Base-by-base conservation (phyloP, 1,140 invertebrate genomes). In the Sycophaga agraensis region DNA sequence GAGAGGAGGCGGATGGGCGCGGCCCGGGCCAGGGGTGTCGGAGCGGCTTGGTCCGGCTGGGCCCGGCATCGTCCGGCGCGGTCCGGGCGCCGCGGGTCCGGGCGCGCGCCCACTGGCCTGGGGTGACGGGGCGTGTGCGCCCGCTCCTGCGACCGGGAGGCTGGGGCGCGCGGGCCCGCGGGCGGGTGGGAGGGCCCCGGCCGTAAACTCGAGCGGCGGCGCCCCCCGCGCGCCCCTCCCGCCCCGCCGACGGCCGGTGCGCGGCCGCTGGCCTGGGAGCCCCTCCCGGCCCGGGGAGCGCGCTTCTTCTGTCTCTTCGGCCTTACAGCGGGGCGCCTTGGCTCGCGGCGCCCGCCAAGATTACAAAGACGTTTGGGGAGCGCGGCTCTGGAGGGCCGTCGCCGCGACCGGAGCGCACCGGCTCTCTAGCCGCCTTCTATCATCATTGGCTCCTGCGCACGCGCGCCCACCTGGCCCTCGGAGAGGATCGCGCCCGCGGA, bases 301-400 rank as follows among this genome's bases (percentile, higher is more conserved):
- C 56, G 12, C 34, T 37, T 56, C 72, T 76, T 74, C 55, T 81
- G 71, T 81, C 70, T 80, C 79, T 80, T 78, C 73, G 77, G 73
- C 79, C 79, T 81, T 81, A 81, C 79, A 80, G 77, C 75, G 73
- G 72, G 73, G 8, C 70, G n/a, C 35, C 66, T 70, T 68, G 57
- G 66, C 70, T 80, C 69, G 51, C 51, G 70, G 66, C 65, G 67
- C 60, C 72, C 75, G 76, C 78, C 79, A 81, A 81, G 79, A 81
- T 81, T 81, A 79, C 77, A 80, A 81, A 81, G 79, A 80, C 69
- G 73, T 78, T 74, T 65, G 17, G 24, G 34, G 6, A 35, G 28
- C 5, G 28, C 11, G 28, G 28, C 4, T 31, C 5, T 31, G 28
- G 28, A 11, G 4, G 28, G 28, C 5, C 5, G 28, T 31, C 28